Evolutionary conservation across 2,113 vertebrate species (phyloP), one percentile per base, ranked within the genome.

Genomic region (Ceratotherium simum): DNA sequence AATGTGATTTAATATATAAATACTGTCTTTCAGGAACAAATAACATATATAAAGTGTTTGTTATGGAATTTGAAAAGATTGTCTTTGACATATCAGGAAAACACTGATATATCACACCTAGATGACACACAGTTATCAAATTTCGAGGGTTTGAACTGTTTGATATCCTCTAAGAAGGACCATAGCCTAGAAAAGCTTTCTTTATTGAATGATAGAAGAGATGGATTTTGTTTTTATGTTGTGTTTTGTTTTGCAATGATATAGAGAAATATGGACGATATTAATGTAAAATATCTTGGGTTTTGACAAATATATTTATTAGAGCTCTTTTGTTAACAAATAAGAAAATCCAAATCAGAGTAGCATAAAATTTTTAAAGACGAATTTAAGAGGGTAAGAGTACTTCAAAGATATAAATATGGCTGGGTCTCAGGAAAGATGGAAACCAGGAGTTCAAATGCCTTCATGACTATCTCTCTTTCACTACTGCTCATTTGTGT

Each of bases 291-390:
- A 70, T 46, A 76, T 80, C n/a, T 76, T 46, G 20, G 17, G 27
- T 33, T 27, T n/a, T 88, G 8, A 88, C n/a, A 95, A 83, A 79
- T 73, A 83, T 16, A 73, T 46, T 83, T 91, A 64, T 76, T 94
- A 46, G 27, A 92, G 67, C 29, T 78, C 25, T 88, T 60, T 89
- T 39, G 4, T 89, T 88, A 67, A 78, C 56, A 84, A 83, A 18
- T 25, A 80, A 70, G 5, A 81, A 76, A 88, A 88, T 27, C 42
- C 51, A 96, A 81, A 20, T 10, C n/a, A 54, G 18, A 14, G 23
- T 21, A 83, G 6, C 60, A 96, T 25, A 78, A 23, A 25, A 16
- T 56, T 62, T 56, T 78, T 31, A 54, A 91, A 21, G 27, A 36
- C 4, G 6, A 18, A 7, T 89, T 39, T 69, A 85, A 65, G 65